A percentile compares a stretch with the other conserved stretches of the same genome.
These are phyloP conservation scores for Gavia stellata DNA, from an alignment of 2,113 vertebrate genomes.

Conservation along the genomic window DNA sequence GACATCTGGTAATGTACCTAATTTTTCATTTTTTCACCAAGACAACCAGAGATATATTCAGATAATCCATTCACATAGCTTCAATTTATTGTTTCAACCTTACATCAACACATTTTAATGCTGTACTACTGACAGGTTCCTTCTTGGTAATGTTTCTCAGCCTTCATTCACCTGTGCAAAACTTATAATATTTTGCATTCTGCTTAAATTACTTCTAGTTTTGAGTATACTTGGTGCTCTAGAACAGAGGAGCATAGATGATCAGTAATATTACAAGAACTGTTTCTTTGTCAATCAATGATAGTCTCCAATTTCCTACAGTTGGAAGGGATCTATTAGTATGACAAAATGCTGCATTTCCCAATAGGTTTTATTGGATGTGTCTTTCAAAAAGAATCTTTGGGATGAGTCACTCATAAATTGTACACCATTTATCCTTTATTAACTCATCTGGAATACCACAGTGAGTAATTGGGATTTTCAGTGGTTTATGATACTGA, in stretches of 20 bases:
- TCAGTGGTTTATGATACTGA: neutral
- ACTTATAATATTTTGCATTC: neutral
- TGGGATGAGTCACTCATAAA: neutral
- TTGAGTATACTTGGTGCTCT: neutral
- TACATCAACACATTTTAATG: neutral
- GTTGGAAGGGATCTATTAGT: neutral
- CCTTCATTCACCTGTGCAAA: neutral
- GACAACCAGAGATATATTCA: neutral
- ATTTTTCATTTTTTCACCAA: neutral
- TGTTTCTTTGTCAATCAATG: neutral
- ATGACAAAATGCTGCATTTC: neutral
- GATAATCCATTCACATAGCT: neutral
- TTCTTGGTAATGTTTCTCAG: neutral
- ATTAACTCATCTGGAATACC: conserved; percentile 26
- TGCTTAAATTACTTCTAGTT: neutral
- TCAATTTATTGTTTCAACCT: neutral
- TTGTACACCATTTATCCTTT: neutral
- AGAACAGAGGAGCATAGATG: neutral
- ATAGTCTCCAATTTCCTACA: neutral
- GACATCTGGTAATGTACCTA: neutral
- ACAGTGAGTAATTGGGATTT: neutral
- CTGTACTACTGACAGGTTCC: neutral
- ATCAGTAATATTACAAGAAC: neutral
- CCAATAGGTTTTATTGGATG: neutral
- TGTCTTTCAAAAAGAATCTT: neutral